phyloP scores from a whole-genome alignment of 2,113 vertebrate genomes.

The Perognathus longimembris region DNA sequence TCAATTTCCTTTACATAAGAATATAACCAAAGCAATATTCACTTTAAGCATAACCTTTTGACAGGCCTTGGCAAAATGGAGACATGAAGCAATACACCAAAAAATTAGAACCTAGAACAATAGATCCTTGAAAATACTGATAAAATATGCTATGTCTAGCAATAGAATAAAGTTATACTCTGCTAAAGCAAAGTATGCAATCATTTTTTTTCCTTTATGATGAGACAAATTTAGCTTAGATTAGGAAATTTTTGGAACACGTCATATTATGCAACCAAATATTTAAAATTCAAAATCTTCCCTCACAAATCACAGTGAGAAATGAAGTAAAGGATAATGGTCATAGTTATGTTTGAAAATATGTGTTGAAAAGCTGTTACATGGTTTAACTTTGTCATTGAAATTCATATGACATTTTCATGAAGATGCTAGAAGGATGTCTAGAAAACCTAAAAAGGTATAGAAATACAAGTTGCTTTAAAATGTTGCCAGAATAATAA shows the following conservation, averaged over 20 bases:
- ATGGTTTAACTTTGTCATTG: background rate
- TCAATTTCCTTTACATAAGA: background rate
- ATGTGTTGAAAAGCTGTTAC: background rate
- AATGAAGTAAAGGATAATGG: background rate
- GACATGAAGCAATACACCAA: background rate
- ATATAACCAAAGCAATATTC: background rate
- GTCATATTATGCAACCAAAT: background rate
- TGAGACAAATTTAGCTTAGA: background rate
- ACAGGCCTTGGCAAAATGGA: background rate
- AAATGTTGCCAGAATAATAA: too few species aligned
- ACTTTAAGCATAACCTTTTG: background rate
- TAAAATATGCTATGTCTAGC: background rate
- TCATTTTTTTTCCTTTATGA: background rate
- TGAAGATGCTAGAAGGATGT: background rate
- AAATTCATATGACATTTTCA: background rate
- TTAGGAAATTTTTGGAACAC: background rate
- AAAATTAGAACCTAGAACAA: background rate
- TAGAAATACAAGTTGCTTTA: background rate
- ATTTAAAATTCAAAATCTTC: background rate
- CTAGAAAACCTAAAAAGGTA: background rate
- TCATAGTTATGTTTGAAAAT: background rate
- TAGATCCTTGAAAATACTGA: background rate
- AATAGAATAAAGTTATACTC: background rate
- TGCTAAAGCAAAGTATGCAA: background rate
- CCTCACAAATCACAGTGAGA: background rate